These are phyloP conservation scores for Istiophorus platypterus DNA, from an alignment of 2,113 vertebrate genomes.

Conservation along the genomic window DNA sequence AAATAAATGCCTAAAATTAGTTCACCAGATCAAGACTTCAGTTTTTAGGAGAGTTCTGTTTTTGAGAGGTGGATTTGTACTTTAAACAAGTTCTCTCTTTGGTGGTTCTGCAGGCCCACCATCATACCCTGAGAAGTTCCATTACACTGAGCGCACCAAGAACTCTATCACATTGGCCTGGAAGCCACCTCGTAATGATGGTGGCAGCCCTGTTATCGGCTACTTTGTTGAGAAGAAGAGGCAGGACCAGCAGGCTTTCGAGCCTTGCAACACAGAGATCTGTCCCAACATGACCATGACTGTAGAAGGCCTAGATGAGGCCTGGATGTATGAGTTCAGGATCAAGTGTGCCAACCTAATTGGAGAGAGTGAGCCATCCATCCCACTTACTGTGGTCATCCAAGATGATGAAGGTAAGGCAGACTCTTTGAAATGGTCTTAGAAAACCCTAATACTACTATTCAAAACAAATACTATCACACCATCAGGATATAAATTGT, in stretches of 20 bases:
- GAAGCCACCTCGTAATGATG: conserved; percentile 95
- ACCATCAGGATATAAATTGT: neutral
- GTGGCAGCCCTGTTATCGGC: conserved; percentile 94
- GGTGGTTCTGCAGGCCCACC: conserved; percentile 88
- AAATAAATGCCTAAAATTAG: neutral
- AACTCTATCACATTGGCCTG: conserved; percentile 91
- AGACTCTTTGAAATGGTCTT: neutral
- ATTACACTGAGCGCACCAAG: conserved; percentile 95
- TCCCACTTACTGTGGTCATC: conserved; percentile 92
- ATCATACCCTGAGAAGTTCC: conserved; percentile 94
- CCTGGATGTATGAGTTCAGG: conserved; percentile 97
- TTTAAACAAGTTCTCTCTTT: neutral
- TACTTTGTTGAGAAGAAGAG: conserved; percentile 96
- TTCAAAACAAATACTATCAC: neutral
- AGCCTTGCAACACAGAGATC: conserved; percentile 90
- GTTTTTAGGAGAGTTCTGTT: neutral
- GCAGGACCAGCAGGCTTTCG: conserved; percentile 91
- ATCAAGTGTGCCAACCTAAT: conserved; percentile 94
- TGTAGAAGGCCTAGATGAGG: conserved; percentile 92
- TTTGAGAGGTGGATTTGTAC: neutral
- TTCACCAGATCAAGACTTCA: neutral
- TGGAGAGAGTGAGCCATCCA: conserved; percentile 95
- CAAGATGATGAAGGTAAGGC: conserved; percentile 96
- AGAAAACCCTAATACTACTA: neutral
- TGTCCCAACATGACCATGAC: conserved; percentile 89